Base-by-base conservation (phyloP, 2,797 vertebrate genomes). In the Peromyscus eremicus region DNA sequence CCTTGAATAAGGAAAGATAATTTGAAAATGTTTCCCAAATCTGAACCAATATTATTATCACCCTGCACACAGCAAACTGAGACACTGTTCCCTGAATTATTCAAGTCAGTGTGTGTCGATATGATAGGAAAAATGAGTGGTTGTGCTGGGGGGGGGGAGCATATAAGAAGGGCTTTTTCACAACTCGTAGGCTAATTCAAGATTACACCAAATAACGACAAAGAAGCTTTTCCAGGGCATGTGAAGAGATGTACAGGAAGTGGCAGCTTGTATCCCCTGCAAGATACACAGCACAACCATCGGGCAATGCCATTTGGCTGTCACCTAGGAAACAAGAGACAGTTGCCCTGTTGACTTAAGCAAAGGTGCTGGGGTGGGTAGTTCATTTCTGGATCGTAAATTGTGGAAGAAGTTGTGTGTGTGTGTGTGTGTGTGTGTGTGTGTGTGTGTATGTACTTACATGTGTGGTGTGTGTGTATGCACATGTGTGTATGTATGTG, bases 101-200 rank as follows among this genome's bases (percentile, higher is more conserved):
- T 52, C 19, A 32, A 84, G 46, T 68, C 85, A 14, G 12, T 5
- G 11, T 37, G 40, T 9, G 0, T 73, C 13, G 52, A 14, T 25
- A 8, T 55, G 6, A 34, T 1, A 4, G 46, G 6, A 52, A 34
- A 70, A 57, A 40, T 19, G 21, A 46, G 55, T 19, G 64, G 52
- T 23, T 49, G 17, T 0, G 0, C 0, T 25, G 29, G 5, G 14
- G 14, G 66, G 23, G 12, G 1, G 0, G 1, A n/a, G 16, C 0
- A 21, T 85, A 64, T 85, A 27, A 27, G 32, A 52, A 43, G 1
- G 11, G 87, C 71, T 83, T 87, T 89, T 75, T 66, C 68, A 88
- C 79, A 66, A 0, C 0, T 85, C 77, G 68, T 83, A 95, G 43
- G 83, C 68, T 88, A n/a, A 80, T 80, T 79, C 16, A 5, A 90